A percentile compares a stretch with the other conserved stretches of the same genome.
Evolutionary conservation across 2,888 invertebrate species (phyloP).

Genomic region (Chrysolina americana): DNA sequence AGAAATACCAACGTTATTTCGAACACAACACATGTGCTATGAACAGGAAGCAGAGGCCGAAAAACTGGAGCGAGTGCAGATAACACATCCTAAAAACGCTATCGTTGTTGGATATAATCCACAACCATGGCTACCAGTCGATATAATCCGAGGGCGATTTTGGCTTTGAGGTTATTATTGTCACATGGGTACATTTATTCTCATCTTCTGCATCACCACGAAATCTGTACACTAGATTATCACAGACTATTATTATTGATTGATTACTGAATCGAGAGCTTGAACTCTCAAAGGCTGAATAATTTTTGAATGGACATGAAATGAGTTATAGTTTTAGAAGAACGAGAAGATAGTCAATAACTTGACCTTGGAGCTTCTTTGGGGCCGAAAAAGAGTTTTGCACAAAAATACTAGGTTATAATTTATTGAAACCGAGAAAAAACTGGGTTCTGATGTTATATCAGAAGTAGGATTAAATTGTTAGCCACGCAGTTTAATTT

Average conservation of each 20-base stretch:
- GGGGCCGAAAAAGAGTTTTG: no score
- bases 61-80: neutral
- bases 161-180: conserved; percentile 8
- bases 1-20: no score
- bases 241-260: neutral
- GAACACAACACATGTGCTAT: neutral
- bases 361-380: no score
- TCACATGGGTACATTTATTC: neutral
- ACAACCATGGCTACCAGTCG: neutral
- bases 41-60: neutral
- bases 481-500: no score
- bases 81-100: neutral
- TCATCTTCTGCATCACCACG: neutral
- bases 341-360: no score
- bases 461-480: no score
- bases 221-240: neutral
- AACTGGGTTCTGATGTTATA: no score
- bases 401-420: no score
- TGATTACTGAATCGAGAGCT: no score
- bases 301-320: neutral
- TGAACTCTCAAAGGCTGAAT: no score
- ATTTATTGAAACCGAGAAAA: no score
- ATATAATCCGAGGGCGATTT: conserved; percentile 4
- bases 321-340: neutral
- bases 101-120: neutral